Evolutionary conservation across 2,797 vertebrate species (phyloP), one percentile per base, ranked within the genome.

Genomic region (Macropodus opercularis): DNA sequence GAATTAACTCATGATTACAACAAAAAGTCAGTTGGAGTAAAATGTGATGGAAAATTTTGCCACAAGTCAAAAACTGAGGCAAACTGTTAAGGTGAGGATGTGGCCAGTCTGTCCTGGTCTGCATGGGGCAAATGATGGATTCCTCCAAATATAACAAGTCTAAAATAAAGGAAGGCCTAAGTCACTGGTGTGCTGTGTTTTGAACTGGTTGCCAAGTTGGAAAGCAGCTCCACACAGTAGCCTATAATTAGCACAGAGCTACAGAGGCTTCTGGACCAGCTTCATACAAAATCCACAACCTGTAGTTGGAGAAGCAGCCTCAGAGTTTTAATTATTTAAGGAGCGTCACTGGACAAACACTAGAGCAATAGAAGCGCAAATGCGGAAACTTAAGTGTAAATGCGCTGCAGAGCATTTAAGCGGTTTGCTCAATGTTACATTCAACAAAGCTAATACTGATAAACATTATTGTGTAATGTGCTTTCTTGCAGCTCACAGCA

Each of bases 221-320:
- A 84, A 85, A 80, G 60, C 81, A 69, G 29, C 73, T 80, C 40
- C 43, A 17, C 50, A 46, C 46, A 46, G 39, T 4, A 21, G 42
- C 23, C 63, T 81, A 43, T 90, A 80, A 88, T 88, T 89, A 91
- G 31, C 51, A 57, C 77, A 50, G 48, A 79, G 80, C 24, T n/a
- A n/a, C n/a, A 40, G 63, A 27, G 14, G 18, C 54, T 66, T 74
- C 77, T 85, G 68, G 68, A 81, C 52, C 34, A 52, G 68, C 85
- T 78, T 85, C 88, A 87, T 55, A 75, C 34, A 76, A 54, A 70
- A 69, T 55, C 34, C 35, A 43, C 26, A 74, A 66, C 75, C 55
- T 77, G 62, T 75, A 63, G 26, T 40, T 26, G 36, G 51, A 48
- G 32, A 68, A 66, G 66, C 46, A 77, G 36, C 48, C 32, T 2